Percentiles rank a stretch among this genome's conserved stretches.
Evolutionary conservation across 2,888 invertebrate genomes (phyloP).

Genomic region (Fissipunctia ypsillon): DNA sequence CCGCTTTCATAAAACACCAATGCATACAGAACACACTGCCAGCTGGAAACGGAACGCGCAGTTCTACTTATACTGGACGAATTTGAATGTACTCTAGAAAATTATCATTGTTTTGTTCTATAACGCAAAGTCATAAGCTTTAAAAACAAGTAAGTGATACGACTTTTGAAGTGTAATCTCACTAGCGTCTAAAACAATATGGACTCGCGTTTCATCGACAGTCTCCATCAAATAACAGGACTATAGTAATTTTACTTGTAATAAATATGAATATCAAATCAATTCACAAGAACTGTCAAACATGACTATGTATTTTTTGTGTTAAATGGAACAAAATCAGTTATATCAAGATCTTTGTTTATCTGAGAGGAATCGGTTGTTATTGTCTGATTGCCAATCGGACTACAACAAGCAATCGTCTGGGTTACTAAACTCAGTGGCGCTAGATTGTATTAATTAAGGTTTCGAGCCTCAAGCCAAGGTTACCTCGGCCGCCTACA

Average conservation of each 20-base stretch:
- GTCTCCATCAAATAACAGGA: constrained; percentile 5
- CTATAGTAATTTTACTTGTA: constrained; percentile 2
- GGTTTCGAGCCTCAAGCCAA: constrained; percentile 37
- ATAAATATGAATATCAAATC: not conserved
- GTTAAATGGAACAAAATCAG: not conserved
- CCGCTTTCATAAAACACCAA: constrained; percentile 62
- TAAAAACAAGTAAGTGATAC: constrained; percentile 22
- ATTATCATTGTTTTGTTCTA: constrained; percentile 52
- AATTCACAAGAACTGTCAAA: constrained; percentile 2
- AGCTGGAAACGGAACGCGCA: constrained; percentile 63
- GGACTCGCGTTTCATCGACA: constrained; percentile 45
- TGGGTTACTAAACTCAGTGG: constrained; percentile 37
- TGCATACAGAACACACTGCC: constrained; percentile 51
- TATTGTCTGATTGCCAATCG: constrained; percentile 36
- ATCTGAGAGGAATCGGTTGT: constrained; percentile 16
- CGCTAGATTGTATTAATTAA: constrained; percentile 46
- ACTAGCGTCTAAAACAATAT: constrained; percentile 23
- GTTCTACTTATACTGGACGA: constrained; percentile 62
- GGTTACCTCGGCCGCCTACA: constrained; percentile 40
- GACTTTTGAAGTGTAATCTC: constrained; percentile 27
- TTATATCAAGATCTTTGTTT: constrained; percentile 11
- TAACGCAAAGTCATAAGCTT: constrained; percentile 19
- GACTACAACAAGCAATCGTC: constrained; percentile 34
- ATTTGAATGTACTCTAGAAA: constrained; percentile 55
- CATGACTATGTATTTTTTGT: not conserved